Base-by-base conservation (phyloP, 2,888 invertebrate species). In the Theodoxus fluviatilis region DNA sequence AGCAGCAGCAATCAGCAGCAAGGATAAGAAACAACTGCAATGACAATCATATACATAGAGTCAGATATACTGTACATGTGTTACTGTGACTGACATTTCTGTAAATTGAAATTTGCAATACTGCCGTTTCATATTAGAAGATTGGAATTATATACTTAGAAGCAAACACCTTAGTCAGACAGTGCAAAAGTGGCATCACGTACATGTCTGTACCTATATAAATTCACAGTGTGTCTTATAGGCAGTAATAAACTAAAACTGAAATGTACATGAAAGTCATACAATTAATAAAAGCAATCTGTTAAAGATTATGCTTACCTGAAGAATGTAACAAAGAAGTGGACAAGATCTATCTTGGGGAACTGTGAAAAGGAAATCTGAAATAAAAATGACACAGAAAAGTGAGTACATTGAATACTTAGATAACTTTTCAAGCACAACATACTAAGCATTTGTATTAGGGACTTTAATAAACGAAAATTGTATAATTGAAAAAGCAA, bases 291-390 rank as follows among this genome's bases (percentile, higher is more conserved):
- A 43, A 43, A 43, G 15, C 15, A 43, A 43, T 43, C 9, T 12
- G 9, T 15, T 43, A 25, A 9, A 31, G n/a, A 57, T 22, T 25
- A 12, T 9, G 91, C 92, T 91, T 90, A 93, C 92, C 96, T 94
- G 18, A 98, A 97, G 89, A 98, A 98, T 38, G 98, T 98, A 74
- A 98, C 96, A 89, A 98, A 98, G 89, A 98, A 98, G 89, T 98
- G 96, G 83, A 97, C 94, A 72, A 98, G 90, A 88, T 99, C 98
- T 83, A 99, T 90, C 86, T 97, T 97, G 1, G 97, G 96, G 88
- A 97, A 80, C 75, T 82, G 82, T 59, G 81, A 80, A 64, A 82
- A 81, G 25, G 82, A 80, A 35, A 82, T 80, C 82, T 82, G 79
- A 71, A 80, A 80, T 52, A 97, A 97, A 98, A 43, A 96, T 96